Conservation (phyloP, 2,797 vertebrate species). For the Typhlichthys subterraneus region DNA sequence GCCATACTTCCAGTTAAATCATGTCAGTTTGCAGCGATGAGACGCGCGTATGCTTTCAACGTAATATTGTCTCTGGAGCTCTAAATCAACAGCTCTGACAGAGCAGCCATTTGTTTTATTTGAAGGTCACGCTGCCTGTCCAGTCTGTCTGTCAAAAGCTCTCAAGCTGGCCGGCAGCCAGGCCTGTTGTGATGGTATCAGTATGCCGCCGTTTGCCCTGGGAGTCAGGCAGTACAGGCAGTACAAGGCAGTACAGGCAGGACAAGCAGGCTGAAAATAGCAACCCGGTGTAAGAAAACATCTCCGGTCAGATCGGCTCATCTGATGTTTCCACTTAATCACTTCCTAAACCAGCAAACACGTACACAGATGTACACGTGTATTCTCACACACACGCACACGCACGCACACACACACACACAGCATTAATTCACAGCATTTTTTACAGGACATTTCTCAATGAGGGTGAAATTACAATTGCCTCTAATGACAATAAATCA, state of each 20-base stretch:
- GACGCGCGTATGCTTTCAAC: too few species aligned
- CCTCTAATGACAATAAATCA: slow-evolving; percentile 11
- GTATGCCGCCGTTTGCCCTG: slow-evolving; percentile 59
- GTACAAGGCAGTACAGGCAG: slow-evolving; percentile 51
- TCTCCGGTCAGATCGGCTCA: slow-evolving; percentile 69
- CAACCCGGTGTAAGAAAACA: slow-evolving; percentile 68
- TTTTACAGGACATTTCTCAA: too few species aligned
- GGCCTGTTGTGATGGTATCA: slow-evolving; percentile 68
- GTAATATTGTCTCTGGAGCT: too few species aligned
- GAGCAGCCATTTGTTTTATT: slow-evolving; percentile 13
- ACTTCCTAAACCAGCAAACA: slow-evolving; percentile 61
- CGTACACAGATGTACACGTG: not conserved
- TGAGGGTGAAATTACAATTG: too few species aligned
- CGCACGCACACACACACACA: slow-evolving; percentile 14
- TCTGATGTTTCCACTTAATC: slow-evolving; percentile 60
- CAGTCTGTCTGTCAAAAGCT: slow-evolving; percentile 30
- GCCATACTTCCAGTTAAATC: too few species aligned
- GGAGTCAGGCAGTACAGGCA: slow-evolving; percentile 59
- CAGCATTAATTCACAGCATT: not conserved
- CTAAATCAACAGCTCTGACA: too few species aligned
- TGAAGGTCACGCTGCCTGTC: slow-evolving; percentile 36
- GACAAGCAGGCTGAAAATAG: slow-evolving; percentile 76
- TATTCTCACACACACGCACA: slow-evolving; percentile 6
- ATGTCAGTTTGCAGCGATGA: too few species aligned
- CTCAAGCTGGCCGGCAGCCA: slow-evolving; percentile 49